phyloP scores from a whole-genome alignment of 1,140 invertebrate genomes.

The Proctacanthus coquilletti region DNA sequence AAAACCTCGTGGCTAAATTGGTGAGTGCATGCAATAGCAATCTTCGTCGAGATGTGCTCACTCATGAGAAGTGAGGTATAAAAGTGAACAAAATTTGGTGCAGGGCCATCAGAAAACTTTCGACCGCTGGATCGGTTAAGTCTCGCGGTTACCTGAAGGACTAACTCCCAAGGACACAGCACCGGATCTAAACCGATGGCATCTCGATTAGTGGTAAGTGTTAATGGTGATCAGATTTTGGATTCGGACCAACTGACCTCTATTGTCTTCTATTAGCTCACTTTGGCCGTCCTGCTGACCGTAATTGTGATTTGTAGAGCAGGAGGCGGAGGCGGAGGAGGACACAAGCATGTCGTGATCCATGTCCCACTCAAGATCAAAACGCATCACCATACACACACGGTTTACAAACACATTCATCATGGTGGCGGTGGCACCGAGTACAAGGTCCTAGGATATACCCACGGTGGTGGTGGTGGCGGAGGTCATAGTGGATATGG shows the following conservation, averaged over 20 bases:
- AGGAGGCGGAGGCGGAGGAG: constrained; percentile 28
- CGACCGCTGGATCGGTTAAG: neutral
- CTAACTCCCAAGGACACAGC: neutral
- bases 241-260: neutral
- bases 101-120: neutral
- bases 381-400: constrained; percentile 41
- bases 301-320: constrained; percentile 9
- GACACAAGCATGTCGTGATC: constrained; percentile 41
- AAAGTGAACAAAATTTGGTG: neutral
- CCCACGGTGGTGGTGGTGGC: constrained; percentile 7
- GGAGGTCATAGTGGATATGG: too few relatives aligned
- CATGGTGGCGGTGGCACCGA: constrained; percentile 35
- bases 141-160: too few relatives aligned
- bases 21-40: too few relatives aligned
- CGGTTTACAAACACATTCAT: constrained; percentile 39
- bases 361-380: constrained; percentile 42
- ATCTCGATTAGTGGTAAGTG: constrained; percentile 1
- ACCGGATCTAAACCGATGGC: neutral
- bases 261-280: neutral
- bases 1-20: neutral
- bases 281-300: neutral
- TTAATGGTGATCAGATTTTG: neutral
- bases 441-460: constrained; percentile 28
- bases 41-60: too few relatives aligned
- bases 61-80: constrained; percentile 4